Conservation (phyloP, 2,888 invertebrate species). For the Didymodactylos carnosus region DNA sequence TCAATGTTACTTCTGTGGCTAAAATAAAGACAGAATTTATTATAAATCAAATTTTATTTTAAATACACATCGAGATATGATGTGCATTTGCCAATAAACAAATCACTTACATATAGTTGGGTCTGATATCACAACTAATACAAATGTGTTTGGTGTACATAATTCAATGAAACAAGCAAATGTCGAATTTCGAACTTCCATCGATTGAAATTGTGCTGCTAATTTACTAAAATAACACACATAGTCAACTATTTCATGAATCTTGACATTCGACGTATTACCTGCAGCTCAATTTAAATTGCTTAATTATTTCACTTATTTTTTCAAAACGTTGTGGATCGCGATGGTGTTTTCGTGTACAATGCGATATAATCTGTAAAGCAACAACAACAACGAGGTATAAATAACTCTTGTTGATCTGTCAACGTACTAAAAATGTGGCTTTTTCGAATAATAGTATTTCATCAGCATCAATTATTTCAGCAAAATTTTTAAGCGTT, state of each 20-base stretch:
- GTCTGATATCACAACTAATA: constrained; percentile 96
- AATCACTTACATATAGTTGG: constrained; percentile 64
- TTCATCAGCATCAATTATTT: constrained; percentile 94
- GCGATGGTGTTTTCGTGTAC: constrained; percentile 67
- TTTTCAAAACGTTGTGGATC: constrained; percentile 97
- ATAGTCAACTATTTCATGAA: neutral
- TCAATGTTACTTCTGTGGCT: neutral
- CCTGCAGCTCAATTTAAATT: constrained; percentile 88
- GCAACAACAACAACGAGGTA: neutral
- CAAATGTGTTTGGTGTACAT: constrained; percentile 95
- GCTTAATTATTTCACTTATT: constrained; percentile 97
- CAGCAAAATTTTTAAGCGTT: constrained; percentile 77
- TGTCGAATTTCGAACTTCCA: constrained; percentile 85
- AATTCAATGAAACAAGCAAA: constrained; percentile 96
- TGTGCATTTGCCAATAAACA: no score
- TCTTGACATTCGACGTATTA: constrained; percentile 18
- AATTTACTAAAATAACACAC: constrained; percentile 46
- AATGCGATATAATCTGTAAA: constrained; percentile 62
- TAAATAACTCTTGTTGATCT: neutral
- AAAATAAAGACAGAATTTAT: neutral
- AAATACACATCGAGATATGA: neutral
- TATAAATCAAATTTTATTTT: neutral
- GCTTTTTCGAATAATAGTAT: constrained; percentile 90
- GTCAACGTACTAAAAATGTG: constrained; percentile 56
- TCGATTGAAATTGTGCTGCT: constrained; percentile 90